These are phyloP conservation scores for Cyclopterus lumpus DNA, from an alignment of 2,797 vertebrate species.

Conservation along the genomic window DNA sequence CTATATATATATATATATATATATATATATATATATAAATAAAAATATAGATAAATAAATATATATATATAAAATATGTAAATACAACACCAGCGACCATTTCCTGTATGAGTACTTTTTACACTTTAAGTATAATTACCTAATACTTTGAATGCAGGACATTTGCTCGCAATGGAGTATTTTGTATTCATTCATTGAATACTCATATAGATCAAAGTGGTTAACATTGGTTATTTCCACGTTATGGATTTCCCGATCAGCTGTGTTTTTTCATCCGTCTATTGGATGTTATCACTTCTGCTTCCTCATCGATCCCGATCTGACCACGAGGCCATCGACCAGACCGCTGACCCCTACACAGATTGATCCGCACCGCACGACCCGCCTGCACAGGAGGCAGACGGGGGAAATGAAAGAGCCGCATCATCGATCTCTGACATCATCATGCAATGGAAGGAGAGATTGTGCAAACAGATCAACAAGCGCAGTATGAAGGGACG, in stretches of 20 bases:
- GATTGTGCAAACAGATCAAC: not conserved
- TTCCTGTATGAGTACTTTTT: not conserved
- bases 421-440: conserved; percentile 51
- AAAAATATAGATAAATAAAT: not conserved
- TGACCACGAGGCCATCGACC: conserved; percentile 29
- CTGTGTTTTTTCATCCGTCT: not conserved
- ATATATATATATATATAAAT: no score
- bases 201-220: not conserved
- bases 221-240: not conserved
- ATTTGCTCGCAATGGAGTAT: not conserved
- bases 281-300: conserved; percentile 24
- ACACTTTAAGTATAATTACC: not conserved
- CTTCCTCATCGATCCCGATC: conserved; percentile 50
- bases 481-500: not conserved
- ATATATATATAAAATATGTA: no score
- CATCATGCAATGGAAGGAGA: not conserved
- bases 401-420: conserved; percentile 65
- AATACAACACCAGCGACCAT: not conserved
- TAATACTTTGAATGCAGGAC: not conserved
- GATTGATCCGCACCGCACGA: conserved; percentile 43
- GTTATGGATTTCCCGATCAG: not conserved
- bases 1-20: not conserved
- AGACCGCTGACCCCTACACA: conserved; percentile 66
- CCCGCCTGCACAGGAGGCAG: conserved; percentile 1
- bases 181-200: no score